Base-by-base conservation (phyloP, 1,140 invertebrate genomes). In the Apis florea region DNA sequence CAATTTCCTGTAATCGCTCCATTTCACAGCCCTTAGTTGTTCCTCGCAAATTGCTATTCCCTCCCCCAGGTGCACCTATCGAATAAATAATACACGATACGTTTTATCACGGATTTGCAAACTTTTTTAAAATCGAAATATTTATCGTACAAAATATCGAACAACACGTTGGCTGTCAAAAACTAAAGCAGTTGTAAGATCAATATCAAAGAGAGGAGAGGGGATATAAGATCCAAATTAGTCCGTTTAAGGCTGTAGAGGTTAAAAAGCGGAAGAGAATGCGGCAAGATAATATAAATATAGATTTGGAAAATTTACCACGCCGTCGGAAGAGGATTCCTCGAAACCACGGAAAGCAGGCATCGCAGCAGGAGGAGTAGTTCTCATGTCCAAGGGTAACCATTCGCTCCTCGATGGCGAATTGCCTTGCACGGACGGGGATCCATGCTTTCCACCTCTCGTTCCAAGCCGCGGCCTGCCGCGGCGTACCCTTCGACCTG, bases 1-100 rank as follows among this genome's bases (percentile, higher is more conserved):
- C 90, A 96, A 93, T 91, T 96, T 96, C 79, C 95, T 93, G 86
- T 96, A 96, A 91, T 96, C 96, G 72, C 95, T 96, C 96, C 96
- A 96, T 88, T 96, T 96, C 47, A 96, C 95, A 71, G 95, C 95
- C 61, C 95, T 94, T 71, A 96, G 91, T 90, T 96, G 94, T 88
- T 96, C 96, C 90, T 96, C 95, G 88, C 95, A 95, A 69, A 96
- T 95, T 90, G 96, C 95, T 77, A 96, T 95, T 49, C 96, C 96
- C 90, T 96, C 96, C 58, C 95, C 96, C 77, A 96, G 93, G 89
- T 96, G 96, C 88, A 96, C 95, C 96, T 96, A 83, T 4, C 87
- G 89, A n/a, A 21, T 61, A 21, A 40, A 71, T 31, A 47, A 40
- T 1, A 72, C 51, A 13, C 11, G 15, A 40, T 40, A 40, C 31